Percentiles rank a stretch among this genome's conserved stretches.
These are phyloP conservation scores for Myanophis thanlyinensis DNA, from an alignment of 2,113 vertebrate genomes.

Conservation along the genomic window DNA sequence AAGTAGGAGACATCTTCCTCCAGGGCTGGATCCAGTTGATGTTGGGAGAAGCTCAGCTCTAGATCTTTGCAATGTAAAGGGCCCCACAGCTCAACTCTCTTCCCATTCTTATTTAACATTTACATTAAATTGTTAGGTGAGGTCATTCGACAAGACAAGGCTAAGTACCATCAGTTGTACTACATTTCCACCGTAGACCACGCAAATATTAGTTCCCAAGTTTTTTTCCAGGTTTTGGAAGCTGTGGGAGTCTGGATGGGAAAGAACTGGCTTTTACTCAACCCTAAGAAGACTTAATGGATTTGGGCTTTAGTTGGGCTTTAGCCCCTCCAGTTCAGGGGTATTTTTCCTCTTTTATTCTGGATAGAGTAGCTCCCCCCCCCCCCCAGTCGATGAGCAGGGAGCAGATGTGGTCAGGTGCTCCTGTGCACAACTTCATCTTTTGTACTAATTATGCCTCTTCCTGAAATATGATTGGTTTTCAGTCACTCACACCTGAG, in stretches of 20 bases:
- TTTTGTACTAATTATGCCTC: neutral
- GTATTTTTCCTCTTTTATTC: neutral
- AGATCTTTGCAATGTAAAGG: neutral
- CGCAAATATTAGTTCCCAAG: neutral
- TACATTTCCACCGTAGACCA: neutral
- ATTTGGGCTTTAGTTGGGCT: neutral
- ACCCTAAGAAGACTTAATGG: neutral
- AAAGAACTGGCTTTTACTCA: neutral
- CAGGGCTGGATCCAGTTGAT: neutral
- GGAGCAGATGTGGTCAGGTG: neutral
- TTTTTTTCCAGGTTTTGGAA: neutral
- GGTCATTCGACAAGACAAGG: neutral
- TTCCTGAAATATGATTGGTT: neutral
- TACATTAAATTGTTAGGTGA: neutral
- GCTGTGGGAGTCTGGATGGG: neutral
- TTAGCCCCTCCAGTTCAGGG: neutral
- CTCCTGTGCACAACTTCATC: neutral
- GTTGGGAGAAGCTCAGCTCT: neutral
- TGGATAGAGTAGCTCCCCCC: neutral
- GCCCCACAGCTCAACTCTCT: neutral
- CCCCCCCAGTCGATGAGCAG: neutral
- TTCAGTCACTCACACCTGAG: neutral
- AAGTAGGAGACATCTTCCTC: neutral
- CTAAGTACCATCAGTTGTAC: neutral
- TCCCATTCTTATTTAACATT: neutral